Evolutionary conservation across 2,797 vertebrate genomes (phyloP).

Genomic region (Sardinella longiceps): DNA sequence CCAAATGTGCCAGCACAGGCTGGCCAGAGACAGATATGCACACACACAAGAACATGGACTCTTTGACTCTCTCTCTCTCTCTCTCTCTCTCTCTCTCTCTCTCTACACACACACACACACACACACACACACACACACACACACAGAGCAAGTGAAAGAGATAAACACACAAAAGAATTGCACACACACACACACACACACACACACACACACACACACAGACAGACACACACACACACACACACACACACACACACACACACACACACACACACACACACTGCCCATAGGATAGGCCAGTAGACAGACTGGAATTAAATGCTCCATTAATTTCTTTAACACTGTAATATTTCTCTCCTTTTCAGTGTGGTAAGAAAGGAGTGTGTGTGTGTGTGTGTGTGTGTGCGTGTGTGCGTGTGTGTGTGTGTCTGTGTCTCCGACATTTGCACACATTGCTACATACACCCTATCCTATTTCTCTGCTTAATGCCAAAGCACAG

Average conservation of each 20-base stretch:
- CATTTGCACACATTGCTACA: too few species aligned
- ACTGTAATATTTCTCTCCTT: slow-evolving; percentile 35
- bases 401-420: not conserved
- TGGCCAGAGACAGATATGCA: not conserved
- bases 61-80: too few species aligned
- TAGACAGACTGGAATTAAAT: slow-evolving; percentile 52
- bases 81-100: too few species aligned
- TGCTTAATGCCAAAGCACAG: not conserved
- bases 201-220: not conserved
- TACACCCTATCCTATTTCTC: too few species aligned
- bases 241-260: not conserved
- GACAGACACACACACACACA: slow-evolving; percentile 2
- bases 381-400: not conserved
- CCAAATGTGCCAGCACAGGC: not conserved
- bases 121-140: not conserved
- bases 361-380: slow-evolving; percentile 35
- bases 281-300: slow-evolving; percentile 28
- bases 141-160: not conserved
- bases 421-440: not conserved
- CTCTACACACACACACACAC: not conserved
- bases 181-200: slow-evolving; percentile 9
- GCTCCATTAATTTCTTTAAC: slow-evolving; percentile 53
- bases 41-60: not conserved
- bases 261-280: not conserved
- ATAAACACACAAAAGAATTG: slow-evolving; percentile 6